A percentile compares a stretch with the other conserved stretches of the same genome.
These are phyloP conservation scores for Caracal caracal DNA, from an alignment of 2,113 vertebrate species.

Conservation along the genomic window DNA sequence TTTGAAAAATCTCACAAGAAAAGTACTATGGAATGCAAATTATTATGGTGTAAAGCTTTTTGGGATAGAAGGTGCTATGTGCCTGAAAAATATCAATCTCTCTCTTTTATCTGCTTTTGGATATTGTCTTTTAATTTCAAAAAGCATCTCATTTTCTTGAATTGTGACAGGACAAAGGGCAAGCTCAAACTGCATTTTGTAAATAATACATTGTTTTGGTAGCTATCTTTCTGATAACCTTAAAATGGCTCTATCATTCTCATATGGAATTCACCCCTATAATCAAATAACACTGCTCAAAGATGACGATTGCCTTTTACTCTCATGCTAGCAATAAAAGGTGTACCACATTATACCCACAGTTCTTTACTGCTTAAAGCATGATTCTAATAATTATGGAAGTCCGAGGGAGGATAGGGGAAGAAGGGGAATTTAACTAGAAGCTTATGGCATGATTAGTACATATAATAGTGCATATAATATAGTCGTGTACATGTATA, in stretches of 20 bases:
- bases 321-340: neutral
- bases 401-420: neutral
- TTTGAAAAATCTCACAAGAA: conserved; percentile 58
- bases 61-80: neutral
- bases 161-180: conserved; percentile 49
- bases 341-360: neutral
- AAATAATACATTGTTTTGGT: conserved; percentile 43
- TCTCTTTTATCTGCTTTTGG: conserved; percentile 48
- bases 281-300: conserved; percentile 50
- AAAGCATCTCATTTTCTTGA: conserved; percentile 36
- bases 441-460: neutral
- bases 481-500: neutral
- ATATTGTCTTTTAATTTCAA: conserved; percentile 59
- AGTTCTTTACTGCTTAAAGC: neutral
- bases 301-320: conserved; percentile 28
- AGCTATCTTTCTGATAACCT: conserved; percentile 5
- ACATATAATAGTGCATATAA: neutral
- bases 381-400: conserved; percentile 31
- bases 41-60: conserved; percentile 30
- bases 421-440: neutral
- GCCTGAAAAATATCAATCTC: conserved; percentile 40
- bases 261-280: neutral
- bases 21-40: conserved; percentile 59
- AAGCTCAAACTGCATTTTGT: neutral
- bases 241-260: neutral